phyloP scores from a whole-genome alignment of 2,113 vertebrate species.

The Cyrtonyx montezumae region DNA sequence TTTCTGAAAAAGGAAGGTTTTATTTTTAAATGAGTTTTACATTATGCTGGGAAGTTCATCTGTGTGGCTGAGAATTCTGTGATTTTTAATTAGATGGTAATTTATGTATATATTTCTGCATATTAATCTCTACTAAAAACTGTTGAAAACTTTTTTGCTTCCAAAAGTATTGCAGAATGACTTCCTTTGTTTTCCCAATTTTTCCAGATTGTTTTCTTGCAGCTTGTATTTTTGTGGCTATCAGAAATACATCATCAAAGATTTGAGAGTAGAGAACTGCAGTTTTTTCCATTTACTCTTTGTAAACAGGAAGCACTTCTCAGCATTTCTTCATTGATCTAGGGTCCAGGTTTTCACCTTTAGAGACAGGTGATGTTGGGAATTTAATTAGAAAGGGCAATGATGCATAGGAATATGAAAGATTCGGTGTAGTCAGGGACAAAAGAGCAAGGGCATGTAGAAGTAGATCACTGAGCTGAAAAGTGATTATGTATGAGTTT shows the following conservation, averaged over 20 bases:
- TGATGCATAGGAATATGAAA: background rate
- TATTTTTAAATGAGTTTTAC: accelerated
- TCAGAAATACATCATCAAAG: background rate
- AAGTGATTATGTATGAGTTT: background rate
- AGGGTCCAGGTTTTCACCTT: background rate
- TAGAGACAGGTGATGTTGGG: background rate
- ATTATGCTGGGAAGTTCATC: background rate
- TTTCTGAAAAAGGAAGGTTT: background rate
- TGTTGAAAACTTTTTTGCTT: background rate
- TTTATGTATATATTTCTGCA: background rate
- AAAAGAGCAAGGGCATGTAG: background rate
- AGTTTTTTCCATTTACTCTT: background rate
- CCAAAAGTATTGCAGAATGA: background rate
- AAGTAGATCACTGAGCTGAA: background rate
- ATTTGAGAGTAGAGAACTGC: background rate
- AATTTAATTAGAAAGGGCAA: background rate
- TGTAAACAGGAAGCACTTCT: background rate
- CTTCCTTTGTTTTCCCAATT: background rate
- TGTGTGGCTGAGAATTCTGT: background rate
- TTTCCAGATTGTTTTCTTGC: background rate
- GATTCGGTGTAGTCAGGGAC: background rate
- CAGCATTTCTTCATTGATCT: background rate
- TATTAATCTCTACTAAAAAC: background rate
- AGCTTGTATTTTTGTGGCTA: background rate
- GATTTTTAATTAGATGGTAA: background rate